Conservation (phyloP, 2,888 invertebrate genomes). For the Ophion costatus region DNA sequence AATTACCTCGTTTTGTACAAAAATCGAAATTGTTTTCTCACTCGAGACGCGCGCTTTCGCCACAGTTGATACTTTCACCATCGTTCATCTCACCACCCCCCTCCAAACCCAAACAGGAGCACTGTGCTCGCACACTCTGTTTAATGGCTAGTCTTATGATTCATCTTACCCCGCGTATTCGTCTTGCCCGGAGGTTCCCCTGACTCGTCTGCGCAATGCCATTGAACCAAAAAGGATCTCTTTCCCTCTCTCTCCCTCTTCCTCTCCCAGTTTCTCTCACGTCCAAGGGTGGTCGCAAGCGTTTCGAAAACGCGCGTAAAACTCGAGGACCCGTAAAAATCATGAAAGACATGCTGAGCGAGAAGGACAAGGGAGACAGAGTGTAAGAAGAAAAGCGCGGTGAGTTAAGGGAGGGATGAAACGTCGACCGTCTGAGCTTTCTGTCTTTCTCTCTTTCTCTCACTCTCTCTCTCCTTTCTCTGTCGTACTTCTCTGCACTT, state of each 20-base stretch:
- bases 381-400: constrained; percentile 21
- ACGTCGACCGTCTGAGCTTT: constrained; percentile 40
- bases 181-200: no score
- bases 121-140: no score
- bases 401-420: constrained; percentile 26
- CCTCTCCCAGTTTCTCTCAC: neutral
- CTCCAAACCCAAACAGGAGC: no score
- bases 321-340: constrained; percentile 46
- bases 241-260: constrained; percentile 7
- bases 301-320: constrained; percentile 69
- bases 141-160: no score
- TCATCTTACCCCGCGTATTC: no score
- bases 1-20: no score
- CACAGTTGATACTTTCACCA: no score
- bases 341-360: constrained; percentile 26
- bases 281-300: constrained; percentile 69
- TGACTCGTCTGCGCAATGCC: constrained; percentile 37
- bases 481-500: constrained; percentile 1
- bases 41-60: no score
- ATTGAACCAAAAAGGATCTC: constrained; percentile 17
- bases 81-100: no score
- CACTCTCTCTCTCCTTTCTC: neutral
- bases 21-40: no score
- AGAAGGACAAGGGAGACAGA: constrained; percentile 3
- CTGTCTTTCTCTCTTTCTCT: neutral